These are phyloP conservation scores for Xanthorhoe spadicearia DNA, from an alignment of 2,888 invertebrate species.

Conservation along the genomic window DNA sequence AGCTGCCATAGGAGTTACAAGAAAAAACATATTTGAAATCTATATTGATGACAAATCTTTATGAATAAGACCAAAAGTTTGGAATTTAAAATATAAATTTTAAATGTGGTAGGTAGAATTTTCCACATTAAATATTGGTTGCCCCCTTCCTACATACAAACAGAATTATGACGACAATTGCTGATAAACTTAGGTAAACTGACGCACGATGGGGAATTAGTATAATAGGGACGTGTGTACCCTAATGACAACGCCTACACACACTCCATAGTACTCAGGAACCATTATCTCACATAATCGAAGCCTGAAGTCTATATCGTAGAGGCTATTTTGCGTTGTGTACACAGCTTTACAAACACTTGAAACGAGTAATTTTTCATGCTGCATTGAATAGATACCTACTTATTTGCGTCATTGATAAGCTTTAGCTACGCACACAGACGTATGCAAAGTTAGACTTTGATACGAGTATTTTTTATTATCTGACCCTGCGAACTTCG, in stretches of 20 bases:
- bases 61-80: too few relatives aligned
- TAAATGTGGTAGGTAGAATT: too few relatives aligned
- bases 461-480: too few relatives aligned
- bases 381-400: constrained; percentile 23
- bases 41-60: too few relatives aligned
- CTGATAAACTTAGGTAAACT: constrained; percentile 71
- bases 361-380: constrained; percentile 35
- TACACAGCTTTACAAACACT: constrained; percentile 36
- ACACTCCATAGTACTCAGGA: constrained; percentile 51
- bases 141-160: background rate
- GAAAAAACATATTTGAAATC: too few relatives aligned
- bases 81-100: too few relatives aligned
- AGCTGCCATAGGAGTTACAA: too few relatives aligned
- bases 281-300: constrained; percentile 61
- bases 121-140: too few relatives aligned
- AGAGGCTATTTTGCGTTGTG: constrained; percentile 39
- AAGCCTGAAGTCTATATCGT: constrained; percentile 46
- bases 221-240: constrained; percentile 30
- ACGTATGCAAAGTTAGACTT: too few relatives aligned
- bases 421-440: constrained; percentile 5
- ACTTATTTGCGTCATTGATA: constrained; percentile 41
- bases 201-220: constrained; percentile 67
- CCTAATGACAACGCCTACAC: constrained; percentile 64
- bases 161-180: constrained; percentile 64
- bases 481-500: too few relatives aligned